Base-by-base conservation (phyloP, 2,113 vertebrate species). In the Struthidea cinerea region DNA sequence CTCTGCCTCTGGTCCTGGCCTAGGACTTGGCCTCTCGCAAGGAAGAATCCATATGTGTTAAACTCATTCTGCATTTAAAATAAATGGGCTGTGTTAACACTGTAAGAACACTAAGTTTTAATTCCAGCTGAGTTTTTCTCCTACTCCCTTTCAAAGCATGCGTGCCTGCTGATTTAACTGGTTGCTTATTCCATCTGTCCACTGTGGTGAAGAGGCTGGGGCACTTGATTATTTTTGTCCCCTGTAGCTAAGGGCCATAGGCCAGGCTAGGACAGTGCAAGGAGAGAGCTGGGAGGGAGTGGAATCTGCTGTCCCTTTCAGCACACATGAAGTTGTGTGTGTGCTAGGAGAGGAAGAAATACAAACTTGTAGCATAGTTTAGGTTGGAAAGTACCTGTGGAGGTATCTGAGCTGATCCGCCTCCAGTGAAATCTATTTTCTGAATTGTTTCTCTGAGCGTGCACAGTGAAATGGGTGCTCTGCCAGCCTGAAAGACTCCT, bases 281-380 rank as follows among this genome's bases (percentile, higher is more conserved):
- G 49, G 52, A 63, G 49, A 64, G 65, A 86, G 21, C 75, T 6
- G 4, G 9, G 21, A 44, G 32, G 17, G 41, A 77, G 20, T 18
- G 41, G 65, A 35, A 56, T 90, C 73, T 87, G 4, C 59, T 82
- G n/a, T 81, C 26, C 47, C 9, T 2, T 73, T 83, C 35, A 50
- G 59, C 22, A n/a, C 35, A 16, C 3, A 0, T 26, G 57, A 3
- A 2, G 13, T 9, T 74, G 30, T 6, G 1, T 27, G 8, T 64
- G 41, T 90, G 53, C 30, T 60, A 37, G 53, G 23, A 47, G 23
- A 59, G 71, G 44, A 89, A 60, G 57, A 78, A 85, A 55, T 55
- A 33, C 0, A 19, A 32, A 37, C 27, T 55, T 42, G 20, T 39
- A 35, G 69, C 2, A 2, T 44, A 47, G 65, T 16, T 87, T 46